Evolutionary conservation across 2,888 invertebrate genomes (phyloP), one percentile per base, ranked within the genome.

Genomic region (Pyrocoelia pectoralis): DNA sequence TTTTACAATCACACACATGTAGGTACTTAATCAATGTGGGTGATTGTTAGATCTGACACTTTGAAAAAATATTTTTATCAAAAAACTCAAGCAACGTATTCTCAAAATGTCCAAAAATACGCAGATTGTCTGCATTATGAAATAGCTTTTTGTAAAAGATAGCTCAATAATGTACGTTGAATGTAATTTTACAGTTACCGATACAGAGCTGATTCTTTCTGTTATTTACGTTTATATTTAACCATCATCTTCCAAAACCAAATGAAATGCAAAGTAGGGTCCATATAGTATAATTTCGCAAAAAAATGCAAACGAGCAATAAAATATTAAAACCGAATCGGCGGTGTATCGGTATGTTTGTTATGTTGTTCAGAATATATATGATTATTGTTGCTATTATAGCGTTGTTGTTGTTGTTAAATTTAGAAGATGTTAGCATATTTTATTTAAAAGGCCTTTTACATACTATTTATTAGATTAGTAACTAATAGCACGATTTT

Each of bases 351-450:
- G 79, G 80, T 79, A 78, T 76, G 72, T 72, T 78, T 79, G 78
- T 80, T 80, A 80, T 78, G 79, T 80, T 80, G 60, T 66, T 63
- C 56, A 61, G 55, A 77, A 72, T 74, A 76, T 73, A 77, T 75
- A 77, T 77, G 77, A 74, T 79, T 78, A 79, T 79, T 80, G 80
- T 80, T 81, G 80, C 80, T 80, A 79, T 77, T 73, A 77, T 79
- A 79, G 79, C 75, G 75, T 80, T 77, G 77, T 80, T 80, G 79
- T 80, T 80, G 79, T 80, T 81, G 79, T 80, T 79, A 75, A 75
- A 77, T 78, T 77, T 74, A 75, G 71, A 66, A 57, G 50, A 61
- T 56, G 62, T 58, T 56, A 61, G 62, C 62, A 56, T 66, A 66
- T 62, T 66, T 66, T 61, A 62, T 66, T 66, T 62, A 66, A 62